Conservation (phyloP, 53 echinoderm and acorn worm genomes). For the Glandiceps talaboti region DNA sequence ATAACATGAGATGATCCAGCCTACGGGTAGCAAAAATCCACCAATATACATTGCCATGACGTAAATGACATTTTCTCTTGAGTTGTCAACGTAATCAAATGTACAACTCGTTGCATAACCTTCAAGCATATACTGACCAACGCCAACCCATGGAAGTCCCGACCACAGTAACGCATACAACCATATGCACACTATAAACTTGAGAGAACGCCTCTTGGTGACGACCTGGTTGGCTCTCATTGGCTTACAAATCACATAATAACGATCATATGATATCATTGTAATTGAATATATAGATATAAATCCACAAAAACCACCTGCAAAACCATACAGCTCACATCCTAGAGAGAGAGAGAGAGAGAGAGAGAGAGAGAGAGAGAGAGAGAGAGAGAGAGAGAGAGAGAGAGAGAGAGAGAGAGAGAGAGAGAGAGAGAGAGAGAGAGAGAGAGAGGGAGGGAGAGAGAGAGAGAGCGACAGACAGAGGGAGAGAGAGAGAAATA, state of each 20-base stretch:
- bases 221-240: constrained; percentile 55
- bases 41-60: constrained; percentile 52
- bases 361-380: too few relatives aligned
- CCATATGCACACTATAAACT: constrained; percentile 67
- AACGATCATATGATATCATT: constrained; percentile 59
- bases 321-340: constrained; percentile 63
- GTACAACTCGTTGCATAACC: constrained; percentile 83
- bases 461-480: too few relatives aligned
- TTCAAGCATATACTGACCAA: constrained; percentile 74
- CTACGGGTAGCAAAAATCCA: constrained; percentile 56
- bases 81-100: constrained; percentile 60
- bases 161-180: constrained; percentile 68
- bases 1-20: constrained; percentile 51
- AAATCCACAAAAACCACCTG: constrained; percentile 59
- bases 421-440: too few relatives aligned
- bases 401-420: too few relatives aligned
- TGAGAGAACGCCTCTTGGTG: constrained; percentile 28
- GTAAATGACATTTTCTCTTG: constrained; percentile 41
- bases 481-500: too few relatives aligned
- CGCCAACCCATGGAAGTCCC: constrained; percentile 53
- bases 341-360: constrained; percentile 20
- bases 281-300: constrained; percentile 74
- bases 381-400: too few relatives aligned
- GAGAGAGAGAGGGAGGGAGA: too few relatives aligned
- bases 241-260: constrained; percentile 85